A percentile compares a stretch with the other conserved stretches of the same genome.
These are phyloP conservation scores for Ischnus inquisitorius DNA, from an alignment of 2,888 invertebrate species.

Conservation along the genomic window DNA sequence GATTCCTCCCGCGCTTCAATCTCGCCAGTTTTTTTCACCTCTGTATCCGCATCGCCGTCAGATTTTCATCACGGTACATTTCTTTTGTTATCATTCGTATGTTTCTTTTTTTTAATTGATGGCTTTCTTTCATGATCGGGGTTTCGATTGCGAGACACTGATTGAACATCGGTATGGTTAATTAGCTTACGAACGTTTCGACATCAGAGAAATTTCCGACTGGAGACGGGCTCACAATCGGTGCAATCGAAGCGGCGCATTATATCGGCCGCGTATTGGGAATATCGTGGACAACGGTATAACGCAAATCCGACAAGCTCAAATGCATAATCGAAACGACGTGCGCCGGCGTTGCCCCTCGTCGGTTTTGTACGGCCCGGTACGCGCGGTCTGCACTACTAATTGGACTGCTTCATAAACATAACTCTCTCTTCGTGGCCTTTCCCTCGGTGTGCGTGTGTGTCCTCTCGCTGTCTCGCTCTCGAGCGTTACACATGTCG, in stretches of 20 bases:
- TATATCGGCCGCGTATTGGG: neutral
- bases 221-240: slow-evolving; percentile 11
- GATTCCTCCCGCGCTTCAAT: slow-evolving; percentile 56
- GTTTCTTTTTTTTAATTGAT: slow-evolving; percentile 25
- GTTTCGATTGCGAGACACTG: neutral
- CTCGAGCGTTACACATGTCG: neutral
- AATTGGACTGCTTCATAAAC: slow-evolving; percentile 79
- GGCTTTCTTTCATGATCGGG: neutral
- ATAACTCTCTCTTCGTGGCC: slow-evolving; percentile 66
- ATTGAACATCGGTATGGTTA: neutral
- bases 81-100: neutral
- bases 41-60: slow-evolving; percentile 1
- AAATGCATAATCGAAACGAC: slow-evolving; percentile 53
- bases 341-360: slow-evolving; percentile 47
- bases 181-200: neutral
- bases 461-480: neutral
- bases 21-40: slow-evolving; percentile 31
- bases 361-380: slow-evolving; percentile 3
- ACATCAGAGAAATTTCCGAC: neutral
- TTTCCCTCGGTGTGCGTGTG: neutral
- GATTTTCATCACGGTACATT: slow-evolving; percentile 6
- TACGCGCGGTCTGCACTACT: slow-evolving; percentile 61
- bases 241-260: neutral
- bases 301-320: slow-evolving; percentile 25
- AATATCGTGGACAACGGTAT: slow-evolving; percentile 24